Percentiles rank a stretch among this genome's conserved stretches.
Conservation (phyloP, 2,797 vertebrate genomes). For the Setipinna tenuifilis region DNA sequence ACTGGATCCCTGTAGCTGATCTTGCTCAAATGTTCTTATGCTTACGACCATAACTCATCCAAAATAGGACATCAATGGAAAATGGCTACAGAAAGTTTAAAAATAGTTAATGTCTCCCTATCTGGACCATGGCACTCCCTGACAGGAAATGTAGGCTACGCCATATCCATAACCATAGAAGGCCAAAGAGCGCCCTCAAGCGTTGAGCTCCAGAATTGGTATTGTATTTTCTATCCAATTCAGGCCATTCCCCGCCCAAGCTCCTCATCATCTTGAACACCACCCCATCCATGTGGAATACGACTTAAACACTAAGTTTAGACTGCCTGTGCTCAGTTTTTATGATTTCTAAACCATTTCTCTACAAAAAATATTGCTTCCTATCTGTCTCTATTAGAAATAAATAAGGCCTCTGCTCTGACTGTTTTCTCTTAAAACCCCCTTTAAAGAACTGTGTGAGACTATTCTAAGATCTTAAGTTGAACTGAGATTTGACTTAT, state of each 20-base stretch:
- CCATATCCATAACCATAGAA: background rate
- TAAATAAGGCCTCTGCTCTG: no score
- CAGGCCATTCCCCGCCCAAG: background rate
- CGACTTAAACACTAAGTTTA: no score
- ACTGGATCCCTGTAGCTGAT: background rate
- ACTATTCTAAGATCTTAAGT: no score
- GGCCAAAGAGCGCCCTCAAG: slow-evolving; percentile 46
- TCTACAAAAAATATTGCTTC: no score
- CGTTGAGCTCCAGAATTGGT: slow-evolving; percentile 28
- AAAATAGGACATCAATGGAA: background rate
- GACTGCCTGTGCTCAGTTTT: no score
- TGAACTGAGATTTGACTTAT: no score
- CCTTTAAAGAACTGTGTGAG: no score
- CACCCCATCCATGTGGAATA: no score
- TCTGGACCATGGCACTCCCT: background rate
- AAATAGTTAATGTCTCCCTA: background rate
- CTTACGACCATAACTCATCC: background rate
- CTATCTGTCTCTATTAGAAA: no score
- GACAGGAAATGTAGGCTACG: background rate
- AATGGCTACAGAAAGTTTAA: background rate
- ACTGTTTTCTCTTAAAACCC: no score
- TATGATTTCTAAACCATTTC: no score
- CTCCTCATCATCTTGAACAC: no score
- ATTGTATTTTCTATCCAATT: background rate
- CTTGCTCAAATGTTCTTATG: background rate